phyloP scores from a whole-genome alignment of 2,888 invertebrate species.

The Cephus runcator region DNA sequence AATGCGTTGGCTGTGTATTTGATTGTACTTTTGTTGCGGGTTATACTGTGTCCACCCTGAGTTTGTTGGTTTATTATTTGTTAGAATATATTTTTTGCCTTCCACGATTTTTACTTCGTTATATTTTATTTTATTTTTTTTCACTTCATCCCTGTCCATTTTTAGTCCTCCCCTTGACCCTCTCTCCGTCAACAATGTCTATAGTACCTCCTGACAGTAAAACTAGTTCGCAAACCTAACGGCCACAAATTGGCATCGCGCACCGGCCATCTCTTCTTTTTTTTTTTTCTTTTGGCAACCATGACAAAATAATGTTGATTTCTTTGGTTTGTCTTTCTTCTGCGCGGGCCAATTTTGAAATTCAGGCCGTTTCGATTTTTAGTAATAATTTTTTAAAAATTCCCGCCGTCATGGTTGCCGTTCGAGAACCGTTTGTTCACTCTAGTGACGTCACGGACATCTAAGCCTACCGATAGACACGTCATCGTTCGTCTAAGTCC shows the following conservation, averaged over 20 bases:
- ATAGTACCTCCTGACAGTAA: background rate
- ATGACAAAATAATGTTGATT: background rate
- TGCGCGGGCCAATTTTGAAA: background rate
- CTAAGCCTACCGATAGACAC: background rate
- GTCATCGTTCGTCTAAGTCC: background rate
- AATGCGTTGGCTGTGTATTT: conserved; percentile 64
- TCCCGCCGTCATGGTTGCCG: background rate
- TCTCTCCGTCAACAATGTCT: background rate
- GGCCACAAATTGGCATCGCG: background rate
- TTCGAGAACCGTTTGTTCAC: background rate
- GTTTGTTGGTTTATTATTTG: conserved; percentile 44
- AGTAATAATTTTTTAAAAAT: background rate
- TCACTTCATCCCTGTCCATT: background rate
- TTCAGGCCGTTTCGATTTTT: background rate
- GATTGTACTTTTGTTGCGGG: conserved; percentile 65
- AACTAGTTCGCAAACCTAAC: background rate
- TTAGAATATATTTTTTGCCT: background rate
- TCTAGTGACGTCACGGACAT: background rate
- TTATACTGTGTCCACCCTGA: conserved; percentile 63
- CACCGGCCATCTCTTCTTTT: background rate
- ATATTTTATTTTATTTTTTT: background rate
- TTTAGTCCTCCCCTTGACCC: background rate
- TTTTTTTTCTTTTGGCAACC: background rate
- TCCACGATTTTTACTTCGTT: background rate
- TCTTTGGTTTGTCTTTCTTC: background rate